Conservation (phyloP, 2,113 vertebrate genomes). For the Pantherophis guttatus region DNA sequence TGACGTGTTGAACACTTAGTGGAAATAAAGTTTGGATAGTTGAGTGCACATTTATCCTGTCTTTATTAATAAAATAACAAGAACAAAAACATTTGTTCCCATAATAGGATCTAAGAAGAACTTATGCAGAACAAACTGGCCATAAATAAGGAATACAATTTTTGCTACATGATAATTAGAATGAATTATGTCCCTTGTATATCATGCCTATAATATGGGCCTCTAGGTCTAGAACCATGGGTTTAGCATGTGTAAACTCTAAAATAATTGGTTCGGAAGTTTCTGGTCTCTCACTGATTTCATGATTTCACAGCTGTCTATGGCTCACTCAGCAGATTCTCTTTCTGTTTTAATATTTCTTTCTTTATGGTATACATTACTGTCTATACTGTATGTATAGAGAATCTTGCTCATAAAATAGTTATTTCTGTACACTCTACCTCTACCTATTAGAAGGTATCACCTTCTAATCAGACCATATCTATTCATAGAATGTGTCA, state of each 20-base stretch:
- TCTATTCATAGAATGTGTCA: too few relatives aligned
- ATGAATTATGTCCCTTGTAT: background rate
- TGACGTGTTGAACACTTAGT: constrained; percentile 34
- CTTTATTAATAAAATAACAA: constrained; percentile 25
- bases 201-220: background rate
- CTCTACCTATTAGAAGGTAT: background rate
- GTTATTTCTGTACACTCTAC: background rate
- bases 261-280: background rate
- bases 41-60: constrained; percentile 21
- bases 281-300: background rate
- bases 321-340: background rate
- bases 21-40: constrained; percentile 34
- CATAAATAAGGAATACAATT: constrained; percentile 8
- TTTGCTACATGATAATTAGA: background rate
- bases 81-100: constrained; percentile 15
- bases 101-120: background rate
- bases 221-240: background rate
- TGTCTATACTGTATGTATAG: background rate
- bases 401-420: background rate
- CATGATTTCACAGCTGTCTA: background rate
- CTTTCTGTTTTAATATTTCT: background rate
- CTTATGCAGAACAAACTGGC: constrained; percentile 2
- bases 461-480: too few relatives aligned
- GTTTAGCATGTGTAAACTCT: background rate
- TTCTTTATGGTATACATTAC: background rate